Conservation (phyloP, 1,140 invertebrate species). For the Propsilocerus akamusi region DNA sequence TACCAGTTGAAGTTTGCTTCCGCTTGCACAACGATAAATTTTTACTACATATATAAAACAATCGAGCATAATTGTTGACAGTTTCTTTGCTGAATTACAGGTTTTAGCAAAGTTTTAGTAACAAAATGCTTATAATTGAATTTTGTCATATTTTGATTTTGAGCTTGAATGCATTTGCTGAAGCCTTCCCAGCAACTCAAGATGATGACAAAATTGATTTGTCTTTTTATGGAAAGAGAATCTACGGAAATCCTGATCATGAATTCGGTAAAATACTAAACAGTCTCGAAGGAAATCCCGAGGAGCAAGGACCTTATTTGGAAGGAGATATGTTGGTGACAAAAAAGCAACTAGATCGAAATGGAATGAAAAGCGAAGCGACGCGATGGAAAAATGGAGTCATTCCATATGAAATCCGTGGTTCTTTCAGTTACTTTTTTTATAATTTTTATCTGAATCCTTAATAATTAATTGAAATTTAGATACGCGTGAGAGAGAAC, state of each 20-base stretch:
- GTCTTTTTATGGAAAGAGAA: conserved; percentile 25
- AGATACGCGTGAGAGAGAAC: conserved; percentile 9
- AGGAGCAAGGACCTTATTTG: conserved; percentile 40
- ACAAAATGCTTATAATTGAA: too few species aligned
- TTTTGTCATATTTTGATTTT: too few species aligned
- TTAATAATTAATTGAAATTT: too few species aligned
- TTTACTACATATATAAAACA: too few species aligned
- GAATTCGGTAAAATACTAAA: conserved; percentile 24
- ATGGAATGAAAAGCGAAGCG: conserved; percentile 36
- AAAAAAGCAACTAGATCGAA: conserved; percentile 21
- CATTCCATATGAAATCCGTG: conserved; percentile 48
- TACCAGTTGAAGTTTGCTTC: too few species aligned
- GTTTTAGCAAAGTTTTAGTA: too few species aligned
- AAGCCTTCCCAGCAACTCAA: conserved; percentile 9
- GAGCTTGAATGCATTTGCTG: too few species aligned
- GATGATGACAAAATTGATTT: conserved; percentile 26
- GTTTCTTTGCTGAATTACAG: too few species aligned
- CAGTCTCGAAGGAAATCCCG: conserved; percentile 29
- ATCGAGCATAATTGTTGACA: too few species aligned
- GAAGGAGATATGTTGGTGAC: conserved; percentile 46
- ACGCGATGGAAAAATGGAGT: conserved; percentile 42
- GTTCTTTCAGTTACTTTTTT: conserved; percentile 25
- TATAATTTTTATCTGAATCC: too few species aligned
- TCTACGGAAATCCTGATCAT: conserved; percentile 29
- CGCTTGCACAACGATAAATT: too few species aligned